Evolutionary conservation across 92 coral and sea anemone species (phyloP).

Genomic region (Porites cylindrica): DNA sequence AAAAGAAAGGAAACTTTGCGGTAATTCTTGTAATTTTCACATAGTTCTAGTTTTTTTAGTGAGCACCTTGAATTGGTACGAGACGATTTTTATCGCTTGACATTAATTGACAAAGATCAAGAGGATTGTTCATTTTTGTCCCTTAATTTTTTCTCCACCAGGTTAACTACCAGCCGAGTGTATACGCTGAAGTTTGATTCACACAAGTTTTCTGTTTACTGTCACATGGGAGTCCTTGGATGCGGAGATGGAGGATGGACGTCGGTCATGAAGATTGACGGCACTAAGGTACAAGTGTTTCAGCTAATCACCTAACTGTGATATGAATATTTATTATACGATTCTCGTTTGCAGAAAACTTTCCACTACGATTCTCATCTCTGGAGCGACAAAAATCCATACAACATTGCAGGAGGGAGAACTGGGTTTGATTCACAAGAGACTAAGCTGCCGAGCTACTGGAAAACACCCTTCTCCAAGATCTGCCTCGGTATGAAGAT

Average conservation of each 20-base stretch:
- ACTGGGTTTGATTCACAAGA: neutral
- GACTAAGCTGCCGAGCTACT: neutral
- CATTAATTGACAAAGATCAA: no score
- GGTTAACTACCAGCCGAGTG: neutral
- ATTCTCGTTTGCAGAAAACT: neutral
- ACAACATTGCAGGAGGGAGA: neutral
- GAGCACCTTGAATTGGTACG: no score
- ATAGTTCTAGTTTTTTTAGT: no score
- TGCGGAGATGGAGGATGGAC: neutral
- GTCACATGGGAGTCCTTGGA: neutral
- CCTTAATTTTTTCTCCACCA: neutral
- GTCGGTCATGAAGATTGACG: neutral
- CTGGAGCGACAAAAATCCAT: no score
- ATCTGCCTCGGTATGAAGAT: neutral
- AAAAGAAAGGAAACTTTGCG: no score
- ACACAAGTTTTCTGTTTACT: neutral
- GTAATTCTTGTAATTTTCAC: no score
- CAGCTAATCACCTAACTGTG: neutral
- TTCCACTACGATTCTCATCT: neutral
- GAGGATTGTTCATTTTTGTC: no score
- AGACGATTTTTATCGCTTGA: no score
- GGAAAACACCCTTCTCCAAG: neutral
- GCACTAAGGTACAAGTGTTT: neutral
- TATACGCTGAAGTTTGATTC: neutral
- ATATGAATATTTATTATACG: no score